Conservation (phyloP, 2,888 invertebrate species). For the Nezara viridula region DNA sequence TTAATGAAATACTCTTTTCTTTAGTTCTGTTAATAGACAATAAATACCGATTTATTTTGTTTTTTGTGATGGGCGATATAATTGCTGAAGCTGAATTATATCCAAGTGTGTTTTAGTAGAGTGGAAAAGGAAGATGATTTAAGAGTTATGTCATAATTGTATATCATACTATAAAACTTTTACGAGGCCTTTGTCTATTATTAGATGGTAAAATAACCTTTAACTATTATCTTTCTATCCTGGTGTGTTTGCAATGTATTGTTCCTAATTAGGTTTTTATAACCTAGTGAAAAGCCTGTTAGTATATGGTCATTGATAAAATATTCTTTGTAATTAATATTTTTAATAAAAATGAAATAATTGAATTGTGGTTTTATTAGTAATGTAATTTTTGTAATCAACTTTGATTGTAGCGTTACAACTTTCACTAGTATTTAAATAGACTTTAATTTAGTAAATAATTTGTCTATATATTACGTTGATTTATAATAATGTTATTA, state of each 20-base stretch:
- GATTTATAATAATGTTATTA: not conserved
- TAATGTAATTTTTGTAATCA: not conserved
- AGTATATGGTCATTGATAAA: not conserved
- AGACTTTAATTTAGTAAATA: not conserved
- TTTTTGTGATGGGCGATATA: no score
- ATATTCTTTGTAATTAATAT: not conserved
- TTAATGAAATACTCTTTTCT: no score
- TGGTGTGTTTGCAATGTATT: not conserved
- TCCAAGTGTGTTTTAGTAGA: no score
- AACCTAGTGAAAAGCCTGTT: not conserved
- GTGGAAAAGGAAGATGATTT: no score
- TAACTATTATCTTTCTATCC: not conserved
- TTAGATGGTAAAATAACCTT: not conserved
- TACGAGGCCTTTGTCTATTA: not conserved
- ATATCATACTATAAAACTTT: not conserved
- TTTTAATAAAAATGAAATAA: constrained; percentile 2
- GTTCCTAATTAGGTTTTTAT: constrained; percentile 1
- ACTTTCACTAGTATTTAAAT: not conserved
- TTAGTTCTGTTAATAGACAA: no score
- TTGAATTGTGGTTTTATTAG: not conserved
- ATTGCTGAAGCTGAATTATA: no score
- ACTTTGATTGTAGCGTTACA: not conserved
- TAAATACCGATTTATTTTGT: no score
- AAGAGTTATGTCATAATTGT: not conserved
- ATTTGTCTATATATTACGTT: not conserved